Evolutionary conservation across 2,888 invertebrate genomes (phyloP).

Genomic region (Choristoneura rosaceana): DNA sequence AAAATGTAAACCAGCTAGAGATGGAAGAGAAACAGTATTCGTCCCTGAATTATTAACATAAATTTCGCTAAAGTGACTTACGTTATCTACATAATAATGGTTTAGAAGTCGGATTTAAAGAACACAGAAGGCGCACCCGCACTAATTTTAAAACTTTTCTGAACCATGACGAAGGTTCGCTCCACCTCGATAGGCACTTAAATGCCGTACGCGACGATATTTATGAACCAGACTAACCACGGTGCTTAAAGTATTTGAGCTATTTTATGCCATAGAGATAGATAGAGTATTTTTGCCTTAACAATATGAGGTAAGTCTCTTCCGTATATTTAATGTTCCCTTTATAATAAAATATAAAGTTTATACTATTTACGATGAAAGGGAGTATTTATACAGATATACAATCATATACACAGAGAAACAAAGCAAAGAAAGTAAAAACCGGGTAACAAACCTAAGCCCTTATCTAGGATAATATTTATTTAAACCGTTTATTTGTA

Average conservation of each 20-base stretch:
- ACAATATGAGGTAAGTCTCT: not conserved
- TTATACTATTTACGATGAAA: too few species aligned
- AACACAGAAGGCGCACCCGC: conserved; percentile 16
- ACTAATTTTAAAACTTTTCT: conserved; percentile 49
- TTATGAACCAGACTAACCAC: conserved; percentile 33
- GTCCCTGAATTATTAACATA: not conserved
- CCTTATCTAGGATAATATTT: too few species aligned
- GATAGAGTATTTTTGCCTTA: not conserved
- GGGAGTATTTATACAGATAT: too few species aligned
- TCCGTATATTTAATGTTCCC: not conserved
- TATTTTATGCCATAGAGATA: not conserved
- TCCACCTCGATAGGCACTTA: conserved; percentile 52
- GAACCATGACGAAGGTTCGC: conserved; percentile 52
- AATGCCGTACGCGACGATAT: conserved; percentile 48
- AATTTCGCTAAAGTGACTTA: not conserved
- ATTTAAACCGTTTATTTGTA: too few species aligned
- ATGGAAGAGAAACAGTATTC: not conserved
- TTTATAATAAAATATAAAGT: too few species aligned
- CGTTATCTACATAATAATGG: not conserved
- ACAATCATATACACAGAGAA: too few species aligned
- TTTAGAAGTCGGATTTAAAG: conserved; percentile 9
- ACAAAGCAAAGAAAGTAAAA: too few species aligned
- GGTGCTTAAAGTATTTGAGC: not conserved
- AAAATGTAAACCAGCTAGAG: not conserved
- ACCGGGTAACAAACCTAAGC: too few species aligned